Percentiles rank a stretch among this genome's conserved stretches.
Conservation (phyloP, 2,888 invertebrate species). For the Agrenia bidenticulata region DNA sequence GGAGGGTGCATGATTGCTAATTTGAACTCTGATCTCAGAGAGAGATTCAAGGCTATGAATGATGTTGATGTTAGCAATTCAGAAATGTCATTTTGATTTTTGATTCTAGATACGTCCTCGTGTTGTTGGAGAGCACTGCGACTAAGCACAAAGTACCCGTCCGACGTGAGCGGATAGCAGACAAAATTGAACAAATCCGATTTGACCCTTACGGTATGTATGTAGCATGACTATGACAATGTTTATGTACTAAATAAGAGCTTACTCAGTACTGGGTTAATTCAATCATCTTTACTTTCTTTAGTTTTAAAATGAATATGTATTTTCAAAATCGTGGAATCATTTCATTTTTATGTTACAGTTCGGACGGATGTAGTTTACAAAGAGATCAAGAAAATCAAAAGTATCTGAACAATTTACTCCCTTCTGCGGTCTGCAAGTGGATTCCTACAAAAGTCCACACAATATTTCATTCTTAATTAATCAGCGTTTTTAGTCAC, state of each 20-base stretch:
- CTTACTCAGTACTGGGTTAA: too few relatives aligned
- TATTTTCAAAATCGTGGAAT: too few relatives aligned
- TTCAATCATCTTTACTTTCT: too few relatives aligned
- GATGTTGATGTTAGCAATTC: not conserved
- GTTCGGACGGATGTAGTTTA: conserved; percentile 69
- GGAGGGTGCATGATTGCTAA: not conserved
- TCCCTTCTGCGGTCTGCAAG: too few relatives aligned
- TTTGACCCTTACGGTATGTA: conserved; percentile 80
- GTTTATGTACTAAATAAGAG: too few relatives aligned
- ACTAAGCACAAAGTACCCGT: conserved; percentile 70
- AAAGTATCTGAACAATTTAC: conserved; percentile 64
- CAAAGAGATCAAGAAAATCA: conserved; percentile 73
- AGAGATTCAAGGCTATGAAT: too few relatives aligned
- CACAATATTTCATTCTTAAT: too few relatives aligned
- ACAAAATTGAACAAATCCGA: conserved; percentile 72
- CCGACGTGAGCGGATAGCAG: conserved; percentile 71
- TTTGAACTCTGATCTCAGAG: too few relatives aligned
- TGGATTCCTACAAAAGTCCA: too few relatives aligned
- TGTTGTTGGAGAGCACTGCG: conserved; percentile 74
- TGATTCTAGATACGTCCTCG: conserved; percentile 69
- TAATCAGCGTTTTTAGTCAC: too few relatives aligned
- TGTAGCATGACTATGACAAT: not conserved
- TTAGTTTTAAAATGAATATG: conserved; percentile 38
- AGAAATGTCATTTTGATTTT: not conserved
- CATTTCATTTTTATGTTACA: conserved; percentile 60